These are phyloP conservation scores for Iselma pallidipennis DNA, from an alignment of 2,888 invertebrate species.

Conservation along the genomic window DNA sequence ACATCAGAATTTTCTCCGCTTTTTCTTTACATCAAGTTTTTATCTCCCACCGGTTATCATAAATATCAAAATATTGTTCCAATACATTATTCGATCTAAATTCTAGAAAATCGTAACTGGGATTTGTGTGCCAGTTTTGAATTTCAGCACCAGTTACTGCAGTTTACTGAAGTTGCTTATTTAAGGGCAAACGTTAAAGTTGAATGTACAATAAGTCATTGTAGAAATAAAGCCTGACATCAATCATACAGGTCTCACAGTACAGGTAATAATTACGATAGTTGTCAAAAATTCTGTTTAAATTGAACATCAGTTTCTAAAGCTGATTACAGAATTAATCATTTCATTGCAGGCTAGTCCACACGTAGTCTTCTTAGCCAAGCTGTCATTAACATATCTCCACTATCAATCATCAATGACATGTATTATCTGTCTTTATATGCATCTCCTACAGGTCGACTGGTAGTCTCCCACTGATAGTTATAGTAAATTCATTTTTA, in stretches of 20 bases:
- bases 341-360: neutral
- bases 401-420: neutral
- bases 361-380: neutral
- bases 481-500: too few relatives aligned
- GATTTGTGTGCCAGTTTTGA: conserved; percentile 2
- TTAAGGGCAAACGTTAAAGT: neutral
- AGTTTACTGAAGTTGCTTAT: neutral
- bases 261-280: too few relatives aligned
- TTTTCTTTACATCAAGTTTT: too few relatives aligned
- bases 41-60: too few relatives aligned
- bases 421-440: neutral
- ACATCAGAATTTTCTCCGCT: too few relatives aligned
- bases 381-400: neutral
- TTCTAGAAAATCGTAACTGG: neutral
- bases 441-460: too few relatives aligned
- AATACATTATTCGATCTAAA: neutral
- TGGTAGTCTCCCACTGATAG: too few relatives aligned
- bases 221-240: neutral
- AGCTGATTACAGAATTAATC: neutral
- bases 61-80: neutral
- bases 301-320: too few relatives aligned
- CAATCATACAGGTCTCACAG: too few relatives aligned
- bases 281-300: too few relatives aligned
- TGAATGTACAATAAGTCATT: neutral
- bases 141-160: neutral